phyloP scores from a whole-genome alignment of 2,888 invertebrate genomes.

The Euphydryas editha region DNA sequence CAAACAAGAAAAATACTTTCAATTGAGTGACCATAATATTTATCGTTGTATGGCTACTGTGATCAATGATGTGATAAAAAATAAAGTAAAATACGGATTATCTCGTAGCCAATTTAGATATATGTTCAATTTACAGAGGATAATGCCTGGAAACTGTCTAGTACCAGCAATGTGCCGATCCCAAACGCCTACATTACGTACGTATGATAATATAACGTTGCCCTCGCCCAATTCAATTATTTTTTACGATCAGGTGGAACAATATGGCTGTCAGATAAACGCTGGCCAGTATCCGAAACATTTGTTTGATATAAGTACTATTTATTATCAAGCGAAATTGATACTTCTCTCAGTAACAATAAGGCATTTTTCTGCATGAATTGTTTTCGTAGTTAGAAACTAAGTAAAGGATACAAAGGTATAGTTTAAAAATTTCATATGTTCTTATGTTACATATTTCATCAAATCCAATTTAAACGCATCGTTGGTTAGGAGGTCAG shows the following conservation, averaged over 20 bases:
- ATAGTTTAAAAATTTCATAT: slow-evolving; percentile 26
- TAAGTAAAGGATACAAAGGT: not conserved
- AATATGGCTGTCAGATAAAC: slow-evolving; percentile 69
- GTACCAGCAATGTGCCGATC: slow-evolving; percentile 28
- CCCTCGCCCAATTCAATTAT: slow-evolving; percentile 73
- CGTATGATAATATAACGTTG: slow-evolving; percentile 57
- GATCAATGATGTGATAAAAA: not conserved
- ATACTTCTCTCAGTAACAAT: not conserved
- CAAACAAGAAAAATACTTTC: slow-evolving; percentile 1
- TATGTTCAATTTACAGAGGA: slow-evolving; percentile 42
- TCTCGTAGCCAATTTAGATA: slow-evolving; percentile 9
- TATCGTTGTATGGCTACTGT: not conserved
- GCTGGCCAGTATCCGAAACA: slow-evolving; percentile 37
- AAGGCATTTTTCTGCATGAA: not conserved
- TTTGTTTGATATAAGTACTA: not conserved
- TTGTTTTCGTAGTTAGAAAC: not conserved
- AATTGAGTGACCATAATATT: too few relatives aligned
- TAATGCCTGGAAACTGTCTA: slow-evolving; percentile 34
- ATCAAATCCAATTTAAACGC: slow-evolving; percentile 24
- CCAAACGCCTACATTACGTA: slow-evolving; percentile 42
- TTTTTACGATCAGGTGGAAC: slow-evolving; percentile 78
- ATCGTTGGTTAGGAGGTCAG: slow-evolving; percentile 14
- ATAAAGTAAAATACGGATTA: slow-evolving; percentile 1
- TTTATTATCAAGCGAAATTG: slow-evolving; percentile 9
- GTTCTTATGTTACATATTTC: slow-evolving; percentile 23